These are phyloP conservation scores for Psephotus haematonotus DNA, from an alignment of 2,113 vertebrate genomes.

Conservation along the genomic window DNA sequence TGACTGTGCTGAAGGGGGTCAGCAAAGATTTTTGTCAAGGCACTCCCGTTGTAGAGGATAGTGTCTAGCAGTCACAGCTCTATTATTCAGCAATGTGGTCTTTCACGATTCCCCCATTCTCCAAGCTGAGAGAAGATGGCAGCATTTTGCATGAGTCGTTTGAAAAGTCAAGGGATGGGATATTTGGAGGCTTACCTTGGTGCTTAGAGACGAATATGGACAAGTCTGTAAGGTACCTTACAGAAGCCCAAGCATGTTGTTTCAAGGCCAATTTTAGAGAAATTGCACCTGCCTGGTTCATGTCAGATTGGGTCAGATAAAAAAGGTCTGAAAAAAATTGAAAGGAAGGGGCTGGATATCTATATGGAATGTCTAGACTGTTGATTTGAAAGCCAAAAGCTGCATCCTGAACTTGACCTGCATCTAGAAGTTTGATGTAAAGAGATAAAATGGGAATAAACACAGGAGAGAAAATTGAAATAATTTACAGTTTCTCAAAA, in stretches of 20 bases:
- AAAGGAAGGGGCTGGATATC: neutral
- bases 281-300: neutral
- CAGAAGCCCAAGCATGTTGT: neutral
- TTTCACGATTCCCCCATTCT: neutral
- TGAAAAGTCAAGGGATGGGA: neutral
- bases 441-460: neutral
- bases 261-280: neutral
- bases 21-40: conserved; percentile 26
- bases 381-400: neutral
- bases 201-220: neutral
- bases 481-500: neutral
- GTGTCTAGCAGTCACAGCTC: neutral
- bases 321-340: neutral
- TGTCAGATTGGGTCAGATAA: neutral
- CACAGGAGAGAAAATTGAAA: neutral
- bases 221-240: neutral
- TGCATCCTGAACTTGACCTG: neutral
- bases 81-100: neutral
- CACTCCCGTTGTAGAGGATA: neutral
- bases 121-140: neutral
- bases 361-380: neutral
- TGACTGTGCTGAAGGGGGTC: neutral
- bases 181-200: neutral
- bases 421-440: neutral
- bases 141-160: neutral